Evolutionary conservation across 2,797 vertebrate species (phyloP).

Genomic region (Sciaenops ocellatus): DNA sequence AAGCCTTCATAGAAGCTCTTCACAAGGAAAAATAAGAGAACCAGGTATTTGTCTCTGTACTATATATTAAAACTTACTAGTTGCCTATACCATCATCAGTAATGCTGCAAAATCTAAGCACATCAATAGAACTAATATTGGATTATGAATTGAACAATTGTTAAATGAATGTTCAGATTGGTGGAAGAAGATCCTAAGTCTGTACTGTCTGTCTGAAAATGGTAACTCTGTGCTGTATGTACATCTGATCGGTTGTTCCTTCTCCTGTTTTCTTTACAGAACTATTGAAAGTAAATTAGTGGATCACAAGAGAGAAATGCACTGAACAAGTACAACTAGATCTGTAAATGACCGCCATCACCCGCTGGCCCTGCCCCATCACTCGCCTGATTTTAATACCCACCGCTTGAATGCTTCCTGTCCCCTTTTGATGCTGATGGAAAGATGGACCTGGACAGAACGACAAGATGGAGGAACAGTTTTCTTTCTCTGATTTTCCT

Average conservation of each 20-base stretch:
- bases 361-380: slow-evolving; percentile 31
- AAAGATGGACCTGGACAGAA: slow-evolving; percentile 47
- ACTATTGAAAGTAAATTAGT: slow-evolving; percentile 38
- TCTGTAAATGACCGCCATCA: slow-evolving; percentile 67
- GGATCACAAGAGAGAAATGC: slow-evolving; percentile 67
- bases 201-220: not conserved
- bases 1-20: slow-evolving; percentile 99
- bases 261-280: slow-evolving; percentile 49
- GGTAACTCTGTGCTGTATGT: not conserved
- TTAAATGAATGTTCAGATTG: not conserved
- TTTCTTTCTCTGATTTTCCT: slow-evolving; percentile 34
- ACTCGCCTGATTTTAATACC: slow-evolving; percentile 69
- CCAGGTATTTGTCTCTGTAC: slow-evolving; percentile 65
- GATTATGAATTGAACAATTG: not conserved
- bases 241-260: not conserved
- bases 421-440: slow-evolving; percentile 5
- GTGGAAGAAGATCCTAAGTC: not conserved
- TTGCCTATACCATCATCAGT: not conserved
- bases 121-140: not conserved
- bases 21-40: slow-evolving; percentile 94
- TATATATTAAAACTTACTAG: not conserved
- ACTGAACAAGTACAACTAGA: slow-evolving; percentile 71
- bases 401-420: slow-evolving; percentile 17
- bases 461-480: slow-evolving; percentile 17
- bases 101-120: not conserved